Percentiles rank a stretch among this genome's conserved stretches.
phyloP scores from a whole-genome alignment of 1,140 invertebrate genomes.

The Procambarus clarkii region DNA sequence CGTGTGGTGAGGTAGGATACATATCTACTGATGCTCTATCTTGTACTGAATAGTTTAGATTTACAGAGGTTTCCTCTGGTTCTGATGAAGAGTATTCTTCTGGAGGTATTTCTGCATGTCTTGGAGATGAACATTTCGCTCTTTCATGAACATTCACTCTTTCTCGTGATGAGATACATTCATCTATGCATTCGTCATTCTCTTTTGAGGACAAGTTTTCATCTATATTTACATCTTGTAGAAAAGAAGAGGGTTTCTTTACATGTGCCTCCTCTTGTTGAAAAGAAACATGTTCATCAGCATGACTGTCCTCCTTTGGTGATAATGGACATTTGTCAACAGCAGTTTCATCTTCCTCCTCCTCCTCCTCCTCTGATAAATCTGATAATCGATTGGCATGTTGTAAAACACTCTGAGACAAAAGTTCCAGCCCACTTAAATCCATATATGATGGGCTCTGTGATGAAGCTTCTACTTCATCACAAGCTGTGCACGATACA shows the following conservation, averaged over 20 bases:
- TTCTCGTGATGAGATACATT: background rate
- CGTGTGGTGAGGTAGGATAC: constrained; percentile 1
- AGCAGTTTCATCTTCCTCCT: background rate
- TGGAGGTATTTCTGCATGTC: background rate
- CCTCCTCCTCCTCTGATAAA: constrained; percentile 1
- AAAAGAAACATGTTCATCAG: background rate
- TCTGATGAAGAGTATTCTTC: background rate
- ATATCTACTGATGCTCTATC: constrained; percentile 15
- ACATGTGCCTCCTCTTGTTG: background rate
- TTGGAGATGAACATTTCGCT: background rate
- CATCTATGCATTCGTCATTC: background rate
- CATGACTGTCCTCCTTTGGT: background rate
- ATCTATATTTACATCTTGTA: background rate
- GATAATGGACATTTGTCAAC: background rate
- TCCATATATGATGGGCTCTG: constrained; percentile 75
- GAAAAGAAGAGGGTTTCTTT: background rate
- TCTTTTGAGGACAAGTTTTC: background rate
- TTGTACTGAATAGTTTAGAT: constrained; percentile 6
- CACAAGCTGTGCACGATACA: background rate
- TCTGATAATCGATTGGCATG: constrained; percentile 77
- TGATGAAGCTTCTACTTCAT: background rate
- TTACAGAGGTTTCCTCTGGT: constrained; percentile 1
- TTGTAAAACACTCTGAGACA: constrained; percentile 88
- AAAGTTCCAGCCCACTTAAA: constrained; percentile 86
- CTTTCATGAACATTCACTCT: background rate